phyloP scores from a whole-genome alignment of 2,797 vertebrate genomes.

The Sebastes iracundus region DNA sequence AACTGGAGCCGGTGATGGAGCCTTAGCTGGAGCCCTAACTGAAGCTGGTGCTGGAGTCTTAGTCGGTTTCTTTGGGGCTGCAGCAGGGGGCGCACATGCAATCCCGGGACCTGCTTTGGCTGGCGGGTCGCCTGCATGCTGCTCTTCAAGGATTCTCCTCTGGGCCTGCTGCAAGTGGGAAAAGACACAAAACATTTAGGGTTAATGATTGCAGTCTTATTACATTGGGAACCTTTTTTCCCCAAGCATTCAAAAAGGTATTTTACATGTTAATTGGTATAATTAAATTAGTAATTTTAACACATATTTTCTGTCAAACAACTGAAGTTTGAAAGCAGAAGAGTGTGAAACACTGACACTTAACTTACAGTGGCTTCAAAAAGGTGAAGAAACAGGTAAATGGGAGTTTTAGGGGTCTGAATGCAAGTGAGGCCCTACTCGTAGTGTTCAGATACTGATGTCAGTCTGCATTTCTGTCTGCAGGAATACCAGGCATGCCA shows the following conservation, averaged over 20 bases:
- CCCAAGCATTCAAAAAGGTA: background rate
- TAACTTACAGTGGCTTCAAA: background rate
- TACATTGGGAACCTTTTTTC: background rate
- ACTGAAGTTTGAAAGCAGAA: background rate
- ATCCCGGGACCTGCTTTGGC: constrained; percentile 67
- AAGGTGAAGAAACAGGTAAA: background rate
- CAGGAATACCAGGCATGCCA: constrained; percentile 66
- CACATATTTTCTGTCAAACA: background rate
- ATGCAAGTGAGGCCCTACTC: background rate
- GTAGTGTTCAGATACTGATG: background rate
- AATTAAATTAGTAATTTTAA: background rate
- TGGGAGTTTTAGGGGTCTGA: background rate
- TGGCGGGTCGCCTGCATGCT: constrained; percentile 41
- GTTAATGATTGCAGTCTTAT: background rate
- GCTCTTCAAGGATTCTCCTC: constrained; percentile 74
- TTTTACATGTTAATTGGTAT: background rate
- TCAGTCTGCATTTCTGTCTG: constrained; percentile 2
- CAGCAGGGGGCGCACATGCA: constrained; percentile 56
- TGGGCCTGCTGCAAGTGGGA: constrained; percentile 69
- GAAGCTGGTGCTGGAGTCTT: constrained; percentile 20
- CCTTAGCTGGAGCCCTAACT: constrained; percentile 3
- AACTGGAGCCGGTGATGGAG: background rate
- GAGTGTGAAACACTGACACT: background rate
- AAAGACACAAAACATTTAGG: background rate
- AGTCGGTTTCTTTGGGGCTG: constrained; percentile 30